Conservation (phyloP, 2,113 vertebrate species). For the Elephantulus edwardii region DNA sequence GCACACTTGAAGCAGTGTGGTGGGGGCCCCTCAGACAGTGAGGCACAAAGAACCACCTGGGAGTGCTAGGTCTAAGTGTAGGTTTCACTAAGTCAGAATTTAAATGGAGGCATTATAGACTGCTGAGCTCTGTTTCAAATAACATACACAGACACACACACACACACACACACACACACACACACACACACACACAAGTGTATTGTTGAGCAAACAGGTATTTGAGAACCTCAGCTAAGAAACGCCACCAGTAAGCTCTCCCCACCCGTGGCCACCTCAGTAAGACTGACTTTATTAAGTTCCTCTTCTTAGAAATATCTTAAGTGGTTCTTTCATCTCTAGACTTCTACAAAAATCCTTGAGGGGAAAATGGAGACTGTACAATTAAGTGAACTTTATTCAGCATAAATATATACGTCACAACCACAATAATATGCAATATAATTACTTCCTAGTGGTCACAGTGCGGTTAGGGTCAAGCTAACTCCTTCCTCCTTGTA, state of each 20-base stretch:
- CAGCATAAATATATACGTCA: accelerated
- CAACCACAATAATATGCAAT: accelerated
- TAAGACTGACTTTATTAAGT: not conserved
- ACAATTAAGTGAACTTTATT: not conserved
- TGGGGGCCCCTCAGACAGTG: not conserved
- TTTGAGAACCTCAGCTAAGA: not conserved
- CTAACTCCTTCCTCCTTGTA: not conserved
- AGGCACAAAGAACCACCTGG: accelerated
- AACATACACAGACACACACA: no score
- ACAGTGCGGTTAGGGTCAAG: accelerated
- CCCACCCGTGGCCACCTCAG: not conserved
- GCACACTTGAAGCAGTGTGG: not conserved
- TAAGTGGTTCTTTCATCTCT: not conserved
- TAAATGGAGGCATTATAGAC: no score
- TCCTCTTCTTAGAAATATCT: not conserved
- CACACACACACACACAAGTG: no score
- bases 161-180: no score
- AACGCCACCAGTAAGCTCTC: not conserved
- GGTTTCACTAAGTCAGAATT: not conserved
- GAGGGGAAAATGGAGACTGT: not conserved
- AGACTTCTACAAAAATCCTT: not conserved
- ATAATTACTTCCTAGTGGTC: not conserved
- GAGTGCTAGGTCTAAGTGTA: not conserved
- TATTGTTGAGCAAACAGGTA: not conserved
- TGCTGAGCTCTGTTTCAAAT: not conserved